A percentile compares a stretch with the other conserved stretches of the same genome.
Evolutionary conservation across 2,888 invertebrate species (phyloP).

Genomic region (Nymphalis c-album): DNA sequence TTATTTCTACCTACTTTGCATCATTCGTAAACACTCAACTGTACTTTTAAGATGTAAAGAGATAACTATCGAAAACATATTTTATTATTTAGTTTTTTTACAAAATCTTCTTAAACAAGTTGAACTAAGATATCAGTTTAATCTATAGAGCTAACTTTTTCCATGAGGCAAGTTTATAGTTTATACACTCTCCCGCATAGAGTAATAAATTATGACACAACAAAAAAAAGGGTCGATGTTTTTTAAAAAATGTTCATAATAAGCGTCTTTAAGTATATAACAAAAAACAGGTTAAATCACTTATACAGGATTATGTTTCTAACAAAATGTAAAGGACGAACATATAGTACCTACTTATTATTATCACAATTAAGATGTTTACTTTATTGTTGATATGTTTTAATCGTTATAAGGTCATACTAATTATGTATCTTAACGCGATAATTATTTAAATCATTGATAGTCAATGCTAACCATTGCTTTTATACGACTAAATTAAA

Average conservation of each 20-base stretch:
- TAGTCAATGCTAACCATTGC: conserved; percentile 1
- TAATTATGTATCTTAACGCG: conserved; percentile 9
- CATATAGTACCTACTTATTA: not conserved
- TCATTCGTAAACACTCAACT: conserved; percentile 44
- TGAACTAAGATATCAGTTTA: too few relatives aligned
- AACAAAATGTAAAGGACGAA: not conserved
- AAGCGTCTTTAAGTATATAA: too few relatives aligned
- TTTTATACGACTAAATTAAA: conserved; percentile 2
- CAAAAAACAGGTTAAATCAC: too few relatives aligned
- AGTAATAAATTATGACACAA: not conserved
- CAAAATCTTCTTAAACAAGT: not conserved
- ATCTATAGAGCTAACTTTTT: not conserved
- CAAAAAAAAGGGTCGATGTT: too few relatives aligned
- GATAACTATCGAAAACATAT: conserved; percentile 22
- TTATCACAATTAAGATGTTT: conserved; percentile 5
- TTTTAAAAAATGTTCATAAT: too few relatives aligned
- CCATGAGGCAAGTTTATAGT: not conserved
- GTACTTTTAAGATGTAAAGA: conserved; percentile 33
- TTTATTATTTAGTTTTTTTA: conserved; percentile 2
- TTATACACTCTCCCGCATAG: conserved; percentile 25
- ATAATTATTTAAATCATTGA: conserved; percentile 18
- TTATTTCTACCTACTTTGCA: conserved; percentile 56
- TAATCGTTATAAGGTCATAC: conserved; percentile 20
- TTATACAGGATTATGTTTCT: too few relatives aligned
- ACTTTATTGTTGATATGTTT: conserved; percentile 5